Base-by-base conservation (phyloP, 2,888 invertebrate genomes). In the Noctua pronuba region DNA sequence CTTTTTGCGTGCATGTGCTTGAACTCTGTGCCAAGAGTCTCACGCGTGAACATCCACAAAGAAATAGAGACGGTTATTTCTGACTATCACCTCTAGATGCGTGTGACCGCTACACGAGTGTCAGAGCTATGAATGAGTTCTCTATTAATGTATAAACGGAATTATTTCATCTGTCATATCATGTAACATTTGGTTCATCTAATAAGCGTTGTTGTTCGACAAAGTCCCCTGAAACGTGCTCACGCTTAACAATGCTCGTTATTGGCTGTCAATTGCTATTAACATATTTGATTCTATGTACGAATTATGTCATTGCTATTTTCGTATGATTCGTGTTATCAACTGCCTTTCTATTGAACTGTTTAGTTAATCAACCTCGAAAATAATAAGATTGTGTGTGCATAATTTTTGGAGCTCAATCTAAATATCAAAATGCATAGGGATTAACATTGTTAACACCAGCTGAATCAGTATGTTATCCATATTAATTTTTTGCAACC, bases 11-110 rank as follows among this genome's bases (percentile, higher is more conserved):
- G 89, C 85, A 90, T 87, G 85, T 89, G 88, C 89, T 90, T 88
- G 89, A 84, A 88, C 80, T 80, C 88, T 84, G 91, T 94, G 94
- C 94, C 94, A 95, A 94, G 92, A 92, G 89, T 84, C 88, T 89
- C 89, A 89, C 89, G 87, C 91, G 90, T 92, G 92, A 89, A 90
- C 90, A 89, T 90, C 89, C 80, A 90, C 90, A 90, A 89, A 90
- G 89, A 89, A 89, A 90, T 91, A 92, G 89, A 91, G 90, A 90
- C 88, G 88, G 90, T 91, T 94, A 93, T 94, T 93, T 93, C 90
- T 89, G 91, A 91, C 90, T 86, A 88, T 89, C 89, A 84, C 86
- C 84, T 84, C 87, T 88, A 84, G 80, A 87, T 86, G 85, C 66
- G 80, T 85, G 77, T 84, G 84, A 81, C 84, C 83, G 86, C 79